Conservation (phyloP, 2,113 vertebrate species). For the Gymnobelideus leadbeateri region DNA sequence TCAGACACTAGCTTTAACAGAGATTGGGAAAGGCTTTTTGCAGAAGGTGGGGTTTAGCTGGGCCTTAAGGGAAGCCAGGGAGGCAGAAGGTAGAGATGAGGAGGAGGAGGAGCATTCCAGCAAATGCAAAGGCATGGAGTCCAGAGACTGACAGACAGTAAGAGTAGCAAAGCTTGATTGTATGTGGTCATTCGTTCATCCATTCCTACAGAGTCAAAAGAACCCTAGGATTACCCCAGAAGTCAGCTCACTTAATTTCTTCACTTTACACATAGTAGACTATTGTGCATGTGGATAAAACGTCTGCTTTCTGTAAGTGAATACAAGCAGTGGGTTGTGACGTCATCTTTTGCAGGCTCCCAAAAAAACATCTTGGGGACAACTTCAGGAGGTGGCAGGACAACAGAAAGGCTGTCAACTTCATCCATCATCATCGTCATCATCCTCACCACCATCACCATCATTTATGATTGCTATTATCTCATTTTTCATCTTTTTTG, state of each 20-base stretch:
- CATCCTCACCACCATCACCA: too few relatives aligned
- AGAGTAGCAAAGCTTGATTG: background rate
- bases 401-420: background rate
- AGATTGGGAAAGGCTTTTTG: background rate
- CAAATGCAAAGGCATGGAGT: background rate
- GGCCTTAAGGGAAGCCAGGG: background rate
- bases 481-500: background rate
- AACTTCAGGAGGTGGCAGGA: background rate
- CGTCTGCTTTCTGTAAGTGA: background rate
- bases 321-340: background rate
- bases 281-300: background rate
- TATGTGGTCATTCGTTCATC: background rate
- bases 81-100: background rate
- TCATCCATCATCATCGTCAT: background rate
- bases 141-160: background rate
- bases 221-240: background rate
- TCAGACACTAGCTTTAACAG: background rate
- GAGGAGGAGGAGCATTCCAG: background rate
- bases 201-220: background rate
- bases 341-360: background rate
- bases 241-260: background rate
- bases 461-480: background rate
- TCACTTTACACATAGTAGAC: background rate
- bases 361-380: background rate
- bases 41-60: background rate